A percentile compares a stretch with the other conserved stretches of the same genome.
Conservation (phyloP, 1,140 invertebrate genomes). For the Trigoniulus corallinus region DNA sequence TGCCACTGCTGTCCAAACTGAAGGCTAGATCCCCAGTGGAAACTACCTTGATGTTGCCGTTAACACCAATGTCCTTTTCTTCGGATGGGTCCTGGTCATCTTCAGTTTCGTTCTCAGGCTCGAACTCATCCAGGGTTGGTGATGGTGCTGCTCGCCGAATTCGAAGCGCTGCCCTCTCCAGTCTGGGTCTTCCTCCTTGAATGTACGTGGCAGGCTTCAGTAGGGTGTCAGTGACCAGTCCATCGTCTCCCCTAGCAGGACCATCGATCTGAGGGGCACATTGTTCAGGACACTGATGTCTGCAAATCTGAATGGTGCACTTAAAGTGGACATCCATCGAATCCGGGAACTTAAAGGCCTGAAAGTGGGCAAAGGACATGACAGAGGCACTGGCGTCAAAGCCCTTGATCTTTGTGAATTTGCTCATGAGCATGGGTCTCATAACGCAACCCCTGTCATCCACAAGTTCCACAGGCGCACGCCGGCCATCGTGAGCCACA, state of each 20-base stretch:
- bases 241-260: conserved; percentile 17
- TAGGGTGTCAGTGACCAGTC: conserved; percentile 10
- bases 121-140: neutral
- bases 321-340: conserved; percentile 94
- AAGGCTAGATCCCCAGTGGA: conserved; percentile 71
- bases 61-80: conserved; percentile 17
- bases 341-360: conserved; percentile 87
- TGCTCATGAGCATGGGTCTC: conserved; percentile 77
- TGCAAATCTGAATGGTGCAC: conserved; percentile 85
- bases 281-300: conserved; percentile 80
- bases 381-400: conserved; percentile 83
- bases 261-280: conserved; percentile 43
- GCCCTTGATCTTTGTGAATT: conserved; percentile 89
- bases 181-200: conserved; percentile 4
- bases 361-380: conserved; percentile 77
- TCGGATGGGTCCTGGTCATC: conserved; percentile 6
- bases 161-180: conserved; percentile 1
- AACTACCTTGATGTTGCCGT: conserved; percentile 41
- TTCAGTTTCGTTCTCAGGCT: neutral
- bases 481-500: conserved; percentile 83
- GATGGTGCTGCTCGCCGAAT: neutral
- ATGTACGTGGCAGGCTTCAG: neutral
- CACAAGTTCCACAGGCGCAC: conserved; percentile 84
- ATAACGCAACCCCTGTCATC: conserved; percentile 85
- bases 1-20: conserved; percentile 40